Evolutionary conservation across 2,888 invertebrate genomes (phyloP), one percentile per base, ranked within the genome.

Genomic region (Eucera pruinosa): DNA sequence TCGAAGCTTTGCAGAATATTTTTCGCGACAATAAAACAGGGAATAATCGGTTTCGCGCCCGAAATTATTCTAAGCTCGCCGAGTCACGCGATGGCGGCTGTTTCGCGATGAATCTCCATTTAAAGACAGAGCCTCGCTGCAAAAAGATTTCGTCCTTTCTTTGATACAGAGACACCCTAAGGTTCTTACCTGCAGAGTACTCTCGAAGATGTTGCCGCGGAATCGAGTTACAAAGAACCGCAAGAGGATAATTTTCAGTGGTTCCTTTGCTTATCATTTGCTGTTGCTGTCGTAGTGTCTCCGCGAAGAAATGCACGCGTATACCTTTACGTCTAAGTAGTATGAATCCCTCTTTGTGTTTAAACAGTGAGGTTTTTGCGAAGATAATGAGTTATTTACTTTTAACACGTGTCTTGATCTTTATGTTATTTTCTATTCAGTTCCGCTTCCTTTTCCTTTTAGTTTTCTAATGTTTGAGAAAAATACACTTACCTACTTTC

Each of bases 221-320:
- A 73, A 41, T 67, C 48, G 64, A 43, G 66, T 76, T 68, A 73
- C 83, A 72, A 80, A 81, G 78, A 80, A 80, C 74, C 50, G 62
- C 73, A 47, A 36, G 57, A 66, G 66, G 72, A 68, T 83, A 78
- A 84, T 86, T 84, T 74, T 66, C 65, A 61, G 61, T 36, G 57
- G 67, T 65, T 62, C 57, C 62, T 66, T 45, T 48, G n/a, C 58
- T 71, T 72, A 52, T 62, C 57, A 82, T 71, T 70, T 62, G 36
- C 47, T 20, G 36, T 39, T 57, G 55, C 36, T n/a, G n/a, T n/a
- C n/a, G n/a, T n/a, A n/a, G n/a, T 50, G 62, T 30, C 20, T 36
- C n/a, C 43, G 61, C 27, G 15, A 57, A 15, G 39, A 20, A 54
- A 25, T 15, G 7, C 11, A 2, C 30, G 39, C 6, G 36, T n/a